Evolutionary conservation across 2,113 vertebrate genomes (phyloP).

Genomic region (Madoqua kirkii): DNA sequence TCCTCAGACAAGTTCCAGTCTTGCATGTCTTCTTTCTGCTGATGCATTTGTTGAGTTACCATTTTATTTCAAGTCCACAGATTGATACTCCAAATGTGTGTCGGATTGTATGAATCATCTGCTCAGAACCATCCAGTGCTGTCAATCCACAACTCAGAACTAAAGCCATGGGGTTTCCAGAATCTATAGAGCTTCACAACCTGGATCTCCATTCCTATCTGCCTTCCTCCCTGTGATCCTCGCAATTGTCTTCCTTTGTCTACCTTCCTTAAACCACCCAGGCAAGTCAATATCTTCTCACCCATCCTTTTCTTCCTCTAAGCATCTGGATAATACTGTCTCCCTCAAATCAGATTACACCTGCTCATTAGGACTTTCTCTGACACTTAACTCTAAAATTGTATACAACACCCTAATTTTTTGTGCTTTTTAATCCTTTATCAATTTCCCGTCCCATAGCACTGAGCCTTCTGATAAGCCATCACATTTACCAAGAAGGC

Average conservation of each 20-base stretch:
- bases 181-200: neutral
- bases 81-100: neutral
- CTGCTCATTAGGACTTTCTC: neutral
- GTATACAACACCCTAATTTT: neutral
- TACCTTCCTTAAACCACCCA: neutral
- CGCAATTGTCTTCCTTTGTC: neutral
- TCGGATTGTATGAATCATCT: neutral
- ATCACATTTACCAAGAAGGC: neutral
- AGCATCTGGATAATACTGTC: neutral
- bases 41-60: neutral
- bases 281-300: neutral
- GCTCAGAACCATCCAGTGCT: neutral
- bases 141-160: neutral
- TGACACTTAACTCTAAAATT: neutral
- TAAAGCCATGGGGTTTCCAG: neutral
- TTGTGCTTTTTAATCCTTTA: neutral
- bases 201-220: neutral
- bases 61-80: neutral
- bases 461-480: neutral
- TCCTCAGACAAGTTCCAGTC: neutral
- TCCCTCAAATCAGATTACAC: neutral
- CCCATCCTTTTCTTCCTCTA: neutral
- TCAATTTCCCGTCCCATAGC: neutral
- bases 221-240: neutral
- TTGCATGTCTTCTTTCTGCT: neutral